Percentiles rank a stretch among this genome's conserved stretches.
These are phyloP conservation scores for Stratiomys singularior DNA, from an alignment of 2,888 invertebrate species.

Conservation along the genomic window DNA sequence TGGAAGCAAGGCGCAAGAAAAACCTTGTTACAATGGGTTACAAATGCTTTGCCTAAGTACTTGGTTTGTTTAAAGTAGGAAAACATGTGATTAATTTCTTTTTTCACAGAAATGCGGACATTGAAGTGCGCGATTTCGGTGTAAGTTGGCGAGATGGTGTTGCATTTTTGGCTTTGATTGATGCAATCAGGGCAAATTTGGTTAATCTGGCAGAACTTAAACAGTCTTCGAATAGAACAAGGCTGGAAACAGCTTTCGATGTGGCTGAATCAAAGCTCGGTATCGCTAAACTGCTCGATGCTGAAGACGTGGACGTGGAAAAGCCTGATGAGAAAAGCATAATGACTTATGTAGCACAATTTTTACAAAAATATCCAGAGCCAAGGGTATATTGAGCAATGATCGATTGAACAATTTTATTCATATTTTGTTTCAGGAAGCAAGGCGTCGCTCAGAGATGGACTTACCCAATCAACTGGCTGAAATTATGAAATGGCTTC, in stretches of 20 bases:
- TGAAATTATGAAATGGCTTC: slow-evolving; percentile 83
- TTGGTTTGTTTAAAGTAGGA: slow-evolving; percentile 52
- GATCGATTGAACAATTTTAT: neutral
- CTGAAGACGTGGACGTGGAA: slow-evolving; percentile 95
- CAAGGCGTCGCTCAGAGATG: neutral
- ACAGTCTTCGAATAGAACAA: slow-evolving; percentile 79
- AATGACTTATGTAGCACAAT: slow-evolving; percentile 99
- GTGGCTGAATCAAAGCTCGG: slow-evolving; percentile 92
- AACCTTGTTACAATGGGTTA: slow-evolving; percentile 93
- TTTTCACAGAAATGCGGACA: slow-evolving; percentile 78
- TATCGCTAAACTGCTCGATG: slow-evolving; percentile 90
- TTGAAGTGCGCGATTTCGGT: slow-evolving; percentile 93
- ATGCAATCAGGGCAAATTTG: slow-evolving; percentile 92
- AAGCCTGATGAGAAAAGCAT: slow-evolving; percentile 97
- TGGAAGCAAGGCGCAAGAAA: slow-evolving; percentile 93
- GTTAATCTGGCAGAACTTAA: slow-evolving; percentile 88
- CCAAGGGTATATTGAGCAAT: slow-evolving; percentile 70
- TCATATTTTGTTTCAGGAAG: neutral
- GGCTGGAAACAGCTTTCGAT: slow-evolving; percentile 92
- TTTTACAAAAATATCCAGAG: slow-evolving; percentile 93
- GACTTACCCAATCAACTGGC: slow-evolving; percentile 77
- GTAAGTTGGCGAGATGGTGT: slow-evolving; percentile 96
- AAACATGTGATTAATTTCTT: slow-evolving; percentile 50
- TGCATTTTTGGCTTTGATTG: slow-evolving; percentile 94
- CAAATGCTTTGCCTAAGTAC: slow-evolving; percentile 87